Conservation (phyloP, 2,113 vertebrate genomes). For the Halcyon malimbica region DNA sequence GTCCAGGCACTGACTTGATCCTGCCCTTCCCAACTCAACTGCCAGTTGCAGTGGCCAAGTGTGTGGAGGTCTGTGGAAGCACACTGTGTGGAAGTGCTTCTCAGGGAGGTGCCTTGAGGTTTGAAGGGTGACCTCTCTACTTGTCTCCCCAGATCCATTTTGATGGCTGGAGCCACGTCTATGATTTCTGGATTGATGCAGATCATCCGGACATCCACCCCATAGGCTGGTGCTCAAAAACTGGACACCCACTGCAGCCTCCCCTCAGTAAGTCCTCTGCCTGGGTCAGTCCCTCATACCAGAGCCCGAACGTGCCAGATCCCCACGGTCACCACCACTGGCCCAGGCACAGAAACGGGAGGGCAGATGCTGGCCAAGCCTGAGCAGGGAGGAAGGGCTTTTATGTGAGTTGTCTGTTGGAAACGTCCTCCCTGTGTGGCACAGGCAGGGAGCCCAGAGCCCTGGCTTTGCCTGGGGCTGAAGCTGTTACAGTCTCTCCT, state of each 20-base stretch:
- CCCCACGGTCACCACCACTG: neutral
- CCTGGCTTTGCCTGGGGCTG: neutral
- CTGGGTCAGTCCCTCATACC: neutral
- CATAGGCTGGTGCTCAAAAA: constrained; percentile 93
- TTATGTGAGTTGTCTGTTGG: neutral
- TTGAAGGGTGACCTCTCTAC: neutral
- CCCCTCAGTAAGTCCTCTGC: constrained; percentile 79
- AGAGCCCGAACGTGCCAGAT: fast-evolving
- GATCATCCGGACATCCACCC: constrained; percentile 96
- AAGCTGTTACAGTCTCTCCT: neutral
- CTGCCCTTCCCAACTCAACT: neutral
- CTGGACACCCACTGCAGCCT: constrained; percentile 89
- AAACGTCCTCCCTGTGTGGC: neutral
- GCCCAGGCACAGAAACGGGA: neutral
- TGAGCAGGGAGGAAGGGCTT: neutral
- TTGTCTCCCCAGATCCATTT: constrained; percentile 87
- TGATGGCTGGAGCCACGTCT: constrained; percentile 94
- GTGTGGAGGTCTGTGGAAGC: neutral
- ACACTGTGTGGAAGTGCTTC: neutral
- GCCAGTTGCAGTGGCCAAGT: neutral
- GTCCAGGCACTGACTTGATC: neutral
- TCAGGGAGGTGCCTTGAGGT: neutral
- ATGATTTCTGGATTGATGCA: constrained; percentile 95
- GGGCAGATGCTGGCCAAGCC: neutral
- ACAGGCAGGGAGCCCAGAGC: neutral